Base-by-base conservation (phyloP, 1,140 invertebrate species). In the Chrysomallon squamiferum region DNA sequence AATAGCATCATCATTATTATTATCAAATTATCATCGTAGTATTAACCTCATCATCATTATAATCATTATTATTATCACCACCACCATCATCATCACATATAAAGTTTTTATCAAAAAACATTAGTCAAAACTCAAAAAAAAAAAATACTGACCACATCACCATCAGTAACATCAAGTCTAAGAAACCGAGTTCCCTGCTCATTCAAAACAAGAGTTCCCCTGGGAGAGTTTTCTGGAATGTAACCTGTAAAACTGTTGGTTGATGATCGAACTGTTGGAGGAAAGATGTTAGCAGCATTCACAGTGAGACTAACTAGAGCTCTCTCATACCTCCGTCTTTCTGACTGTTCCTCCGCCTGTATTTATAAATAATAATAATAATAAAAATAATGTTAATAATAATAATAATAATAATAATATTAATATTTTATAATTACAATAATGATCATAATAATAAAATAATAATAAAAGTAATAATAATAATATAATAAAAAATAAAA, bases 141-240 rank as follows among this genome's bases (percentile, higher is more conserved):
- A 33, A 30, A 54, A 54, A n/a, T 9, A 59, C 66, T 52, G 68
- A 77, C 76, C 63, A 64, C 33, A 58, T 78, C 76, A 22, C 30
- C 33, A 69, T 78, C 76, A 13, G 59, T 69, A 9, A 71, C 68
- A 2, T 41, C 33, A 5, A 78, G 49, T 18, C 30, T 50, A 11
- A 78, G 33, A 13, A 59, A 32, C 25, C 45, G 52, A 25, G 65
- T 58, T 30, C 61, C 61, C 43, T 30, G 38, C 33, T 7, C 6
- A 54, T 73, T 64, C 9, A 45, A 61, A n/a, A 73, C 58, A 13
- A 69, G 49, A 11, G 74, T 72, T 15, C 71, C 68, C 13, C 64
- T 4, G 3, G 71, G 63, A 11, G 73, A 73, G 50, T 75, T 75
- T 62, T 78, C 77, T 29, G 54, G 20, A 20, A 78, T 69, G 58